phyloP scores from a whole-genome alignment of 1,140 invertebrate genomes.

The Globodera ellingtonae region DNA sequence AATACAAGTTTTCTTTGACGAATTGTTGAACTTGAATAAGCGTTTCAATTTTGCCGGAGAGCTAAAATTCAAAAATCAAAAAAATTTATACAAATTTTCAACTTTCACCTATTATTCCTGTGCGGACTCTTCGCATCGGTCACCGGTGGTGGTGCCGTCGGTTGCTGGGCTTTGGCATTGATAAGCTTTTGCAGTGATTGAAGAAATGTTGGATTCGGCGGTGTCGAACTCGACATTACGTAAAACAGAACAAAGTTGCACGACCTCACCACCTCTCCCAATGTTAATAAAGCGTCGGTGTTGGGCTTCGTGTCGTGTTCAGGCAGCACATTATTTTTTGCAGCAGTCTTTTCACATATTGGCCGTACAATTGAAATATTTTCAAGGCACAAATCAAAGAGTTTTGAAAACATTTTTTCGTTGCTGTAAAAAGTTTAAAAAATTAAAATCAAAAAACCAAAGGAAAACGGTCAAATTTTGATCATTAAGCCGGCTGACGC shows the following conservation, averaged over 20 bases:
- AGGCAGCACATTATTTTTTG: not conserved
- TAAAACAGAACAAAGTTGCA: slow-evolving; percentile 28
- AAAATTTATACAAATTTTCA: not conserved
- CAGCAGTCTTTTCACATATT: not conserved
- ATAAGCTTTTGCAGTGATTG: slow-evolving; percentile 15
- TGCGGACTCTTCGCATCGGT: slow-evolving; percentile 8
- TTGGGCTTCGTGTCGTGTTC: not conserved
- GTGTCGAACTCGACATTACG: slow-evolving; percentile 19
- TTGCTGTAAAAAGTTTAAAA: no score
- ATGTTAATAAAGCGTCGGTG: slow-evolving; percentile 1
- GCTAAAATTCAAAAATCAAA: slow-evolving; percentile 2
- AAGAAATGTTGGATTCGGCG: slow-evolving; percentile 15
- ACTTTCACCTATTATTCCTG: not conserved
- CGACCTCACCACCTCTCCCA: slow-evolving; percentile 17
- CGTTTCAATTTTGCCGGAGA: slow-evolving; percentile 39
- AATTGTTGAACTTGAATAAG: slow-evolving; percentile 25
- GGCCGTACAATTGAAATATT: slow-evolving; percentile 18
- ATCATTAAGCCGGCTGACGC: no score
- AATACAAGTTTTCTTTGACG: slow-evolving; percentile 18
- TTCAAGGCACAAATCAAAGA: slow-evolving; percentile 27
- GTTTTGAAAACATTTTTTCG: slow-evolving; percentile 20
- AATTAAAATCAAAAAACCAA: no score
- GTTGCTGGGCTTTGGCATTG: slow-evolving; percentile 1
- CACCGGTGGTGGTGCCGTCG: not conserved
- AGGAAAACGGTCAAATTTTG: no score